These are phyloP conservation scores for Oceanites oceanicus DNA, from an alignment of 2,113 vertebrate genomes.

Conservation along the genomic window DNA sequence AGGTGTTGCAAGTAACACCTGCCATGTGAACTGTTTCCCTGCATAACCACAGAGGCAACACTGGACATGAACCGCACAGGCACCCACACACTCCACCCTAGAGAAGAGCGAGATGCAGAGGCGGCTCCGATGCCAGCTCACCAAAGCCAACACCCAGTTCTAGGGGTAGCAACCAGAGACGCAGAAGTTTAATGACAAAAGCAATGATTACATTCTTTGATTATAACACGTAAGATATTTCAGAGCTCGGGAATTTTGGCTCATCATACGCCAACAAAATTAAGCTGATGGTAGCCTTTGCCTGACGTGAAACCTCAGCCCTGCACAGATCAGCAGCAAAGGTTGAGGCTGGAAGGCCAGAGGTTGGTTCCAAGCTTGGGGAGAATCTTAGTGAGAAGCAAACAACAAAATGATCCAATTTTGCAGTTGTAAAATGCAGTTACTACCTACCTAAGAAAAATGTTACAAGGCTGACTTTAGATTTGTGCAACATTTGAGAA, in stretches of 20 bases:
- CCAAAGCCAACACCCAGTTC: background rate
- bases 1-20: background rate
- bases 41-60: rapidly evolving
- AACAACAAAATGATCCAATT: background rate
- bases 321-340: background rate
- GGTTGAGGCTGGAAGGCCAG: background rate
- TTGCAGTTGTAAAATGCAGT: background rate
- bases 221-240: background rate
- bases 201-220: background rate
- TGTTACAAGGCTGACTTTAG: background rate
- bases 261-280: background rate
- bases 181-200: background rate
- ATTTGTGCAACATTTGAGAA: background rate
- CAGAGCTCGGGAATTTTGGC: background rate
- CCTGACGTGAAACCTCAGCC: background rate
- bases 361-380: background rate
- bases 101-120: no score
- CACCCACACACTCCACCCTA: background rate
- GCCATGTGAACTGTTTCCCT: background rate
- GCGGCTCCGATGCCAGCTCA: background rate
- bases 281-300: rapidly evolving
- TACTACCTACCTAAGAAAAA: background rate
- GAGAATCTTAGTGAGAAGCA: background rate
- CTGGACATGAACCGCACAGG: background rate
- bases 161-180: background rate